Base-by-base conservation (phyloP, 2,113 vertebrate genomes). In the Cavia aperea region DNA sequence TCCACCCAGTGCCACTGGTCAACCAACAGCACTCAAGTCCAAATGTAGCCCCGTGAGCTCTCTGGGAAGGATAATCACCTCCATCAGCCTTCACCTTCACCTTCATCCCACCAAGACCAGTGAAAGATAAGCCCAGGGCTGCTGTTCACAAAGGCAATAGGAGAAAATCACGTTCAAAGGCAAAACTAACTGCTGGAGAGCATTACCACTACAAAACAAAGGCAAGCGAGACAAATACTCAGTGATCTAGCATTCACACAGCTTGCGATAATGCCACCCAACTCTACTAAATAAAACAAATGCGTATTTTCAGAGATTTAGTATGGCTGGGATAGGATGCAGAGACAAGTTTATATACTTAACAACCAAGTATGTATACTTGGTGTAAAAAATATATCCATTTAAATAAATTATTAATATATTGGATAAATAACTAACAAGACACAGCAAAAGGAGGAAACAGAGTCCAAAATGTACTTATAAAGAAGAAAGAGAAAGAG, bases 381-480 rank as follows among this genome's bases (percentile, higher is more conserved):
- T 79, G 33, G 12, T 68, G 3, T 83, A 51, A 82, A 83, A 75
- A 86, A 56, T 73, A 51, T 31, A 31, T 72, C 21, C 46, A 3
- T 89, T 93, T 90, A 82, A 93, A 66, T 93, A 77, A 93, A 56
- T 89, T 82, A 68, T 56, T 49, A 92, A 83, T 33, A 19, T 11
- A 46, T 24, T 78, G 9, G 15, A 68, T 66, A 79, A 94, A 66
- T 78, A 88, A 90, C 33, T 88, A 72, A 91, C 68, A 91, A 4
- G n/a, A 49, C 49, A 46, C 7, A 88, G 24, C 12, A 19, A 51
- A 87, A 92, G 51, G 85, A 79, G 78, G 36, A 89, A 86, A 78
- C 26, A 62, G 14, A 23, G n/a, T 6, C n/a, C 10, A 68, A 79
- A 94, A 65, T n/a, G 8, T 8, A 73, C 15, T 39, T 65, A n/a